Percentiles rank a stretch among this genome's conserved stretches.
These are phyloP conservation scores for Parasteatoda lunata DNA, from an alignment of 2,888 invertebrate genomes.

Conservation along the genomic window DNA sequence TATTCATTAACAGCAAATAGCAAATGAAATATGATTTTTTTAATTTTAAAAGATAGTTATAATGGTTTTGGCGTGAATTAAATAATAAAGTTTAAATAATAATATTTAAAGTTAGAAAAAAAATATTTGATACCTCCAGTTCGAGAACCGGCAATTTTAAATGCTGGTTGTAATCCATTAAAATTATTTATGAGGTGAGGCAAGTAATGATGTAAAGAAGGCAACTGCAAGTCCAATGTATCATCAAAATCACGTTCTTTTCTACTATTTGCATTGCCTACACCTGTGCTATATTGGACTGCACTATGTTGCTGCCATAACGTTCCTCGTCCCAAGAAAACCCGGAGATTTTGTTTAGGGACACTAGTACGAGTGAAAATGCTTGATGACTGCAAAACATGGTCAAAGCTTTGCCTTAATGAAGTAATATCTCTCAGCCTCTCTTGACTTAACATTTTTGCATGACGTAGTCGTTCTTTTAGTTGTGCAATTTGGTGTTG, in stretches of 20 bases:
- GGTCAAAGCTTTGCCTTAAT: constrained; percentile 63
- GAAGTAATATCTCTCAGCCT: constrained; percentile 68
- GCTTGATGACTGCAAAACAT: constrained; percentile 47
- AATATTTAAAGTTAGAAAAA: not conserved
- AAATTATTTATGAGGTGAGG: constrained; percentile 89
- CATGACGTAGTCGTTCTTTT: constrained; percentile 68
- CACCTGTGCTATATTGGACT: not conserved
- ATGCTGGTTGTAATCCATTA: constrained; percentile 84
- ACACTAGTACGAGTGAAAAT: not conserved
- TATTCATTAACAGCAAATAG: not conserved
- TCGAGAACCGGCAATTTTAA: constrained; percentile 83
- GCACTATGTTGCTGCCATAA: constrained; percentile 52
- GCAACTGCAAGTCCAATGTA: constrained; percentile 78
- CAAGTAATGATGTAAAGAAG: constrained; percentile 88
- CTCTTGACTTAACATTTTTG: constrained; percentile 69
- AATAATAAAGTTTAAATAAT: not conserved
- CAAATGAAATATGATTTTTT: not conserved
- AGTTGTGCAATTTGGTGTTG: constrained; percentile 69
- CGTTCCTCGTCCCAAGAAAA: constrained; percentile 45
- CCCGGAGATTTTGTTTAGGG: constrained; percentile 33
- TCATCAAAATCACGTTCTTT: constrained; percentile 35
- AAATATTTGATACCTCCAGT: constrained; percentile 77
- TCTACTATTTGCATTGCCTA: not conserved
- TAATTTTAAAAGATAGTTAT: not conserved
- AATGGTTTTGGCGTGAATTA: not conserved